Conservation (phyloP, 2,113 vertebrate genomes). For the Cyprinodon brontotheroides region DNA sequence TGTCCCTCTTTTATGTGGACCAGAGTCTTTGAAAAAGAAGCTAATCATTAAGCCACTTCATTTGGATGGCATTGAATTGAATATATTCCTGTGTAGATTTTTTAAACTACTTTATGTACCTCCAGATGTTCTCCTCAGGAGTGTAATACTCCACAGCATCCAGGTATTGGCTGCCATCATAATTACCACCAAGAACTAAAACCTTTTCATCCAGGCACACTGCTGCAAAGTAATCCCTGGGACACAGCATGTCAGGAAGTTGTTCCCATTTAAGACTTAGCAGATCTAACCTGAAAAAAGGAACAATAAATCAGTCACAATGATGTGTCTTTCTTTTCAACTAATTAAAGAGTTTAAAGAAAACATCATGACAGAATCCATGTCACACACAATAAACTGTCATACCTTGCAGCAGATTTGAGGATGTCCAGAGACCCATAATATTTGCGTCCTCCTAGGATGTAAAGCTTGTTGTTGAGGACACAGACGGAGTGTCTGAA, state of each 20-base stretch:
- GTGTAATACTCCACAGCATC: constrained; percentile 39
- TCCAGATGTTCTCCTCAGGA: constrained; percentile 42
- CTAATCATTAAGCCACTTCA: no score
- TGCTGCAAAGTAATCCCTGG: constrained; percentile 35
- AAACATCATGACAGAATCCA: no score
- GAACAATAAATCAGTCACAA: no score
- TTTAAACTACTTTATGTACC: constrained; percentile 1
- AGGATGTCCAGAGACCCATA: constrained; percentile 40
- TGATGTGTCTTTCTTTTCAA: no score
- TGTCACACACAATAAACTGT: background rate
- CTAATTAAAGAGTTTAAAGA: no score
- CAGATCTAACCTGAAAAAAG: constrained; percentile 31
- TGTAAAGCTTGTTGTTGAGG: constrained; percentile 33
- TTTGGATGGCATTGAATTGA: no score
- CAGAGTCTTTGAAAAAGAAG: no score
- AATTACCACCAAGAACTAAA: constrained; percentile 32
- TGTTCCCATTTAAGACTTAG: constrained; percentile 23
- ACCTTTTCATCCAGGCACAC: constrained; percentile 28
- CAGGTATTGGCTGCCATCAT: constrained; percentile 9
- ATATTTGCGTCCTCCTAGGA: constrained; percentile 42
- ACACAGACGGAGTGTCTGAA: constrained; percentile 41
- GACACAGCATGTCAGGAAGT: constrained; percentile 36
- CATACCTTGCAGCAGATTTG: constrained; percentile 14
- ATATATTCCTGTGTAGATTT: no score
- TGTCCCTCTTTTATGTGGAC: no score